These are phyloP conservation scores for Glaucopsyche alexis DNA, from an alignment of 2,888 invertebrate species.

Conservation along the genomic window DNA sequence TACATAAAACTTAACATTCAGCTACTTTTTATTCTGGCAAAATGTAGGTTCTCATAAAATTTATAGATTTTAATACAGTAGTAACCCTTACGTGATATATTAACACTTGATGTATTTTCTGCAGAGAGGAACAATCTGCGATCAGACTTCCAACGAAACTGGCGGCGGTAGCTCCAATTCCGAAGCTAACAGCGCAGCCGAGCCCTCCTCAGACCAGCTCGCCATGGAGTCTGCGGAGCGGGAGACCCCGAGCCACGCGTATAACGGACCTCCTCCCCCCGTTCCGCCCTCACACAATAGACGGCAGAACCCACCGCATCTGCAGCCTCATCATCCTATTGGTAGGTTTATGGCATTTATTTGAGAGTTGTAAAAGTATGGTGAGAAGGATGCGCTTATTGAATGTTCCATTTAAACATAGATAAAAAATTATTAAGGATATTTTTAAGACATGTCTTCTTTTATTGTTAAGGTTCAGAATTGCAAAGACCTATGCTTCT, in stretches of 20 bases:
- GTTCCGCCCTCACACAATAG: constrained; percentile 86
- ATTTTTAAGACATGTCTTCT: too few relatives aligned
- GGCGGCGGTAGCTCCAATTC: constrained; percentile 75
- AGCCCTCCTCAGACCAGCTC: constrained; percentile 83
- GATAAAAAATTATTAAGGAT: too few relatives aligned
- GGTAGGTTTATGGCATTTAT: constrained; percentile 45
- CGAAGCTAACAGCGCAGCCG: constrained; percentile 77
- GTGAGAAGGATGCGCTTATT: neutral
- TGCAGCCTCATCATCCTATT: constrained; percentile 78
- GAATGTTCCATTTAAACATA: too few relatives aligned
- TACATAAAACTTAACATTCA: too few relatives aligned
- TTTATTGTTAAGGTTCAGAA: too few relatives aligned
- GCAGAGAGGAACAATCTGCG: constrained; percentile 67
- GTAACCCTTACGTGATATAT: neutral
- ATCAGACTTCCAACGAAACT: constrained; percentile 74
- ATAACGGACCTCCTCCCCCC: constrained; percentile 76
- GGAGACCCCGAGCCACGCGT: constrained; percentile 75
- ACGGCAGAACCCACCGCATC: constrained; percentile 84
- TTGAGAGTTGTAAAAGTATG: neutral
- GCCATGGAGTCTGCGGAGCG: constrained; percentile 86
- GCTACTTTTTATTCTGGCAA: too few relatives aligned
- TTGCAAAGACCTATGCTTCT: too few relatives aligned
- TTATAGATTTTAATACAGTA: neutral
- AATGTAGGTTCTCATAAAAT: neutral
- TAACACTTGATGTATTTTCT: constrained; percentile 10